A percentile compares a stretch with the other conserved stretches of the same genome.
Evolutionary conservation across 2,113 vertebrate genomes (phyloP).

Genomic region (Elgaria multicarinata): DNA sequence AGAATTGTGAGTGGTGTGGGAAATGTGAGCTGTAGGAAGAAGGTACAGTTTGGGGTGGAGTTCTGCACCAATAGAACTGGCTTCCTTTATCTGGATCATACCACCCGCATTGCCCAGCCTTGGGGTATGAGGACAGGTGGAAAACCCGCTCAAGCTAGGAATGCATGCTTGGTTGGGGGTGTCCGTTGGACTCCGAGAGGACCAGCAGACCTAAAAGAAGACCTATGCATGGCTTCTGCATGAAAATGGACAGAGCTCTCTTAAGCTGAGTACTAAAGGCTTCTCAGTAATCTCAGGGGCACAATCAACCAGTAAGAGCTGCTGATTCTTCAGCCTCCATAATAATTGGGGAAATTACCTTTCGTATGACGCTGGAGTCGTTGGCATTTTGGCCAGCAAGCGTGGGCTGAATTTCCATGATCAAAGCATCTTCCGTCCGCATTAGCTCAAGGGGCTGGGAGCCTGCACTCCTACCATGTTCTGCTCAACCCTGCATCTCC

Average conservation of each 20-base stretch:
- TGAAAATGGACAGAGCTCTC: not conserved
- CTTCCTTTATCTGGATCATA: not conserved
- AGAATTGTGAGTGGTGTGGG: not conserved
- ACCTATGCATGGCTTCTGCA: not conserved
- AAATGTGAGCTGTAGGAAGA: not conserved
- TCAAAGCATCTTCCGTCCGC: not conserved
- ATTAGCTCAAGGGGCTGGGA: not conserved
- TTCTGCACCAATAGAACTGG: not conserved
- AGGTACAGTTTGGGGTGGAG: not conserved
- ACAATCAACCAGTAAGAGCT: fast-evolving
- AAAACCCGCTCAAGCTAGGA: not conserved
- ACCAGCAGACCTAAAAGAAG: not conserved
- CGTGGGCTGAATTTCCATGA: not conserved
- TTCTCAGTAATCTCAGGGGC: not conserved
- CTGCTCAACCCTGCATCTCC: no score
- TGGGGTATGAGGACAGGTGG: not conserved
- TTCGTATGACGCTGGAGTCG: not conserved
- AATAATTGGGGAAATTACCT: not conserved
- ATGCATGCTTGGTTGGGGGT: not conserved
- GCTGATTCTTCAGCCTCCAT: not conserved
- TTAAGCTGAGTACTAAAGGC: fast-evolving
- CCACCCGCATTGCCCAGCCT: no score
- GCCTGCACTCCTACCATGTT: not conserved
- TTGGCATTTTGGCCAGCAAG: not conserved
- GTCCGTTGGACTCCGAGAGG: no score